phyloP scores from a whole-genome alignment of 1,140 invertebrate species.

The Musca vetustissima region DNA sequence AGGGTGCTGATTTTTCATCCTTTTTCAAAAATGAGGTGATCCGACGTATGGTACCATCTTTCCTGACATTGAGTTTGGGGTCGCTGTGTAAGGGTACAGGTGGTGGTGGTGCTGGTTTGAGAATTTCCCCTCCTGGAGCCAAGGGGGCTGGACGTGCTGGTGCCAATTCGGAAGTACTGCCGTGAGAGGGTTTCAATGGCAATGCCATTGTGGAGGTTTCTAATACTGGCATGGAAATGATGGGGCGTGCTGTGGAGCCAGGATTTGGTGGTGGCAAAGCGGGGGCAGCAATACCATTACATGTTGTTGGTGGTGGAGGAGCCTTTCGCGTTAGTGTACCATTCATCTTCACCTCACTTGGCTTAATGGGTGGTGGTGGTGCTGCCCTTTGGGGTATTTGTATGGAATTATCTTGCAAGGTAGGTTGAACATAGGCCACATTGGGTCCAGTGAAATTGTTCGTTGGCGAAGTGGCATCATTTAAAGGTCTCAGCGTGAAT shows the following conservation, averaged over 20 bases:
- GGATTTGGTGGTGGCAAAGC: conserved; percentile 61
- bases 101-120: conserved; percentile 39
- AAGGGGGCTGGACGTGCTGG: conserved; percentile 61
- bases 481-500: conserved; percentile 74
- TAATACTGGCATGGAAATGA: conserved; percentile 78
- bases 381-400: conserved; percentile 43
- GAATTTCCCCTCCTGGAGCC: conserved; percentile 47
- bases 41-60: conserved; percentile 67
- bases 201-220: conserved; percentile 77
- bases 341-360: conserved; percentile 28
- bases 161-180: conserved; percentile 33
- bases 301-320: conserved; percentile 30
- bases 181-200: conserved; percentile 62
- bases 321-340: conserved; percentile 29
- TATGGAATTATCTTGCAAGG: conserved; percentile 30
- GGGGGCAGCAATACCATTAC: conserved; percentile 48
- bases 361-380: conserved; percentile 42
- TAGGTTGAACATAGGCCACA: conserved; percentile 54
- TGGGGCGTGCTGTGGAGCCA: conserved; percentile 62
- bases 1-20: conserved; percentile 60
- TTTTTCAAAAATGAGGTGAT: conserved; percentile 77
- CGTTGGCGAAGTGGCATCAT: conserved; percentile 39
- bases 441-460: conserved; percentile 49
- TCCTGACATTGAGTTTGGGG: conserved; percentile 56
- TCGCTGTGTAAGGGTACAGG: conserved; percentile 47